phyloP scores from a whole-genome alignment of 64 coral and sea anemone species.

The Actinia tenebrosa region DNA sequence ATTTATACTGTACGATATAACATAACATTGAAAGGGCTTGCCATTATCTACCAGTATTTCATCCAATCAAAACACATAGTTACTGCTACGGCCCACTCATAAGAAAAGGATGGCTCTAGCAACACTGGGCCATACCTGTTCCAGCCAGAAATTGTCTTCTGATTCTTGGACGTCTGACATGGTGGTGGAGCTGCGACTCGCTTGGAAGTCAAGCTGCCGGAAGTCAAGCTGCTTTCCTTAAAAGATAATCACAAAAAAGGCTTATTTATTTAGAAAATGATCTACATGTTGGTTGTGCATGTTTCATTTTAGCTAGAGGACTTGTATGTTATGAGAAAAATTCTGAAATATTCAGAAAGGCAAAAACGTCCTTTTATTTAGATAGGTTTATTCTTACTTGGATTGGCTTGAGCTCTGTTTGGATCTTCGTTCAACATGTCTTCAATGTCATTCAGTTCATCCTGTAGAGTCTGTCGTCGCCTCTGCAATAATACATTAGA shows the following conservation, averaged over 20 bases:
- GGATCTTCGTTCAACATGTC: constrained; percentile 57
- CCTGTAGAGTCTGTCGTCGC: constrained; percentile 37
- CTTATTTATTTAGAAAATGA: not conserved
- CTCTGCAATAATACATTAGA: not conserved
- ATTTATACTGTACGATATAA: no score
- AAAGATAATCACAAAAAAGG: not conserved
- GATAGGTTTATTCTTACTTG: not conserved
- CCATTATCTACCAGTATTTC: no score
- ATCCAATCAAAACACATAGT: no score
- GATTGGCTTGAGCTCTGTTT: constrained; percentile 17
- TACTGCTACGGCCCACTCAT: no score
- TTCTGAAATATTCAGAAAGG: no score
- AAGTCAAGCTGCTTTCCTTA: constrained; percentile 64
- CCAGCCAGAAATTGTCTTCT: constrained; percentile 91
- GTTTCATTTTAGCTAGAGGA: no score
- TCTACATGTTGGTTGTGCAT: not conserved
- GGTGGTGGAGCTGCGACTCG: constrained; percentile 54
- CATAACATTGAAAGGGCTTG: no score
- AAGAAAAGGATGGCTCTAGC: no score
- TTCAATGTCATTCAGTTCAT: constrained; percentile 65
- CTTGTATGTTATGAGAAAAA: no score
- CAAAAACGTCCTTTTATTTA: no score
- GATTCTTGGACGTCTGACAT: constrained; percentile 74
- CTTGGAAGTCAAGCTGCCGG: constrained; percentile 49
- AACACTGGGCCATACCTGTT: constrained; percentile 36